Conservation (phyloP, 2,888 invertebrate species). For the Erebia ligea region DNA sequence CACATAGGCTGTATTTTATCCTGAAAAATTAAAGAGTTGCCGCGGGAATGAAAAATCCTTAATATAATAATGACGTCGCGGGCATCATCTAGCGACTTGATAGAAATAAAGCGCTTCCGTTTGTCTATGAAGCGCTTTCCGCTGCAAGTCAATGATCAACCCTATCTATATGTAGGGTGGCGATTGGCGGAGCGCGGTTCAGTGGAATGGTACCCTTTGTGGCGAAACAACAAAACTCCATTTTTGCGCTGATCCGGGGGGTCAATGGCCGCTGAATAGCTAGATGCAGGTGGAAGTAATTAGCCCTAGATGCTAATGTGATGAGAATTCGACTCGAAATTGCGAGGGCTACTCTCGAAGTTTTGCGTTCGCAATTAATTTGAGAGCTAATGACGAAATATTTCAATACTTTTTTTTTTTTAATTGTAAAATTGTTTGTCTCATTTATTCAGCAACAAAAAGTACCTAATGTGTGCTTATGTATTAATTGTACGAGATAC, state of each 20-base stretch:
- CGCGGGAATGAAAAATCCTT: too few relatives aligned
- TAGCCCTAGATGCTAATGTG: slow-evolving; percentile 32
- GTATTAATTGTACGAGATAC: too few relatives aligned
- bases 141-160: slow-evolving; percentile 60
- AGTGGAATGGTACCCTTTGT: slow-evolving; percentile 74
- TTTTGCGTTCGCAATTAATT: not conserved
- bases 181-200: slow-evolving; percentile 64
- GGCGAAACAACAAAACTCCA: slow-evolving; percentile 65
- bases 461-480: too few relatives aligned
- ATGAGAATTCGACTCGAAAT: slow-evolving; percentile 18
- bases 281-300: slow-evolving; percentile 38
- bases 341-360: not conserved
- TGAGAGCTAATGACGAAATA: not conserved
- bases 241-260: slow-evolving; percentile 72
- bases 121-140: slow-evolving; percentile 69
- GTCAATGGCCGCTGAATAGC: slow-evolving; percentile 64
- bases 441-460: too few relatives aligned
- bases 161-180: slow-evolving; percentile 70
- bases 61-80: too few relatives aligned
- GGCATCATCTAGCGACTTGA: too few relatives aligned
- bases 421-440: too few relatives aligned
- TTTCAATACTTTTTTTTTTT: not conserved
- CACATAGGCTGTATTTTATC: too few relatives aligned
- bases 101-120: slow-evolving; percentile 39
- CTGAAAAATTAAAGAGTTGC: too few relatives aligned